phyloP scores from a whole-genome alignment of 23 tunicate species.

The Phallusia fumigata region DNA sequence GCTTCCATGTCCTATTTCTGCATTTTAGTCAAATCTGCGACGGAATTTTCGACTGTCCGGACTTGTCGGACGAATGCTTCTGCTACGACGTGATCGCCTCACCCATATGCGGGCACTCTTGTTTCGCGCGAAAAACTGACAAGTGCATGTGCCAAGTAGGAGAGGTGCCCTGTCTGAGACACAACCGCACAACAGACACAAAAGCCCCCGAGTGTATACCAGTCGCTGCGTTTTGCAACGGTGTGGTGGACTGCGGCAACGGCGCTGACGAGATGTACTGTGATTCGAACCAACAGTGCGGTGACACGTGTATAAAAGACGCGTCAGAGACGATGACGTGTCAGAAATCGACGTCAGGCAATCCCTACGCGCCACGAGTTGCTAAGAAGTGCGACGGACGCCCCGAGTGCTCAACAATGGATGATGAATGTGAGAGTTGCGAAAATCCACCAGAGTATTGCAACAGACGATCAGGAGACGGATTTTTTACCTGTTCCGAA shows the following conservation, averaged over 20 bases:
- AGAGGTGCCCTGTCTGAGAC: constrained; percentile 53
- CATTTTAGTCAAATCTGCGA: constrained; percentile 76
- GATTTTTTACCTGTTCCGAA: constrained; percentile 51
- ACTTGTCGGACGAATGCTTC: constrained; percentile 80
- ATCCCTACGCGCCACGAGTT: constrained; percentile 51
- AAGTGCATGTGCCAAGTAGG: constrained; percentile 27
- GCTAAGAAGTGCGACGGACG: constrained; percentile 63
- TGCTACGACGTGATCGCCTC: constrained; percentile 44
- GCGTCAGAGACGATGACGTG: neutral
- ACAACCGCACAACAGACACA: neutral
- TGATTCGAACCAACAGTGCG: neutral
- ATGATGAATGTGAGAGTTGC: constrained; percentile 76
- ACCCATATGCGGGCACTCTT: constrained; percentile 29
- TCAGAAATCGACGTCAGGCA: constrained; percentile 21
- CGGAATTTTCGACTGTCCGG: constrained; percentile 76
- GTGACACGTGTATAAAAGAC: neutral
- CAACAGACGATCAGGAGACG: constrained; percentile 23
- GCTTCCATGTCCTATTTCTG: neutral
- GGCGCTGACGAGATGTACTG: constrained; percentile 70
- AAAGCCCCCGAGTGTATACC: constrained; percentile 40
- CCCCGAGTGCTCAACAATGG: constrained; percentile 82
- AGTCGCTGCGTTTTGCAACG: constrained; percentile 46
- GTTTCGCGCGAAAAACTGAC: constrained; percentile 19
- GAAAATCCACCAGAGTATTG: constrained; percentile 36
- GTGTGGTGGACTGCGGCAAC: constrained; percentile 53